Conservation (phyloP, 2,797 vertebrate genomes). For the Alca torda region DNA sequence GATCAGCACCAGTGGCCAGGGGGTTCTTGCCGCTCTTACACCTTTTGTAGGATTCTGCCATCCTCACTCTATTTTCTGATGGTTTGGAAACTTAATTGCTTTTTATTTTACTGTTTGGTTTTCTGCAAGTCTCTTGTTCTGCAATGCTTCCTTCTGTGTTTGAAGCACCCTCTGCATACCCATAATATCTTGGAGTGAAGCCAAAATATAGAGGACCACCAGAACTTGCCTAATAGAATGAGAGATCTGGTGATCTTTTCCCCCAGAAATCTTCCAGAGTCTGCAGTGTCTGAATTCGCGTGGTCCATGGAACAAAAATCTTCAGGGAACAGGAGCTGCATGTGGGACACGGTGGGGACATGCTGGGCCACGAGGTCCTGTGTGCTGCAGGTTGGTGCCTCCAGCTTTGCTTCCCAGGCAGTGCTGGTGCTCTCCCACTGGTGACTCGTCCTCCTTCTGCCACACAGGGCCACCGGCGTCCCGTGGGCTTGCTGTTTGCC, state of each 20-base stretch:
- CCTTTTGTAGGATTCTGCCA: not conserved
- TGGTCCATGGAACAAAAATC: not conserved
- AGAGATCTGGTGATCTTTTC: not conserved
- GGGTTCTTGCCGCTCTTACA: not conserved
- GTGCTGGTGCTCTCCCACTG: not conserved
- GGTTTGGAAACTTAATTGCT: not conserved
- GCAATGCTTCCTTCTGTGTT: not conserved
- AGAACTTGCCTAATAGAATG: not conserved
- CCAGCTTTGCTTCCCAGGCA: not conserved
- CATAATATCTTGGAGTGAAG: not conserved
- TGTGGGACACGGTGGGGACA: fast-evolving
- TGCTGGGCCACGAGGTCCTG: not conserved
- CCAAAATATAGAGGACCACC: not conserved
- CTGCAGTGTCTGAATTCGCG: not conserved
- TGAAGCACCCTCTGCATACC: not conserved
- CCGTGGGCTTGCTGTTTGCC: not conserved
- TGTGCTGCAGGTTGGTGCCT: not conserved
- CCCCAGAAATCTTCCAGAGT: not conserved
- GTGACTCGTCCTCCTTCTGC: fast-evolving
- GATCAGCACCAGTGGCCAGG: not conserved
- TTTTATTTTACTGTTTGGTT: not conserved
- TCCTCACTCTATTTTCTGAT: not conserved
- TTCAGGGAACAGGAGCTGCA: not conserved
- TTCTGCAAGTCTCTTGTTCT: not conserved
- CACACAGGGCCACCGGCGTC: not conserved